phyloP scores from a whole-genome alignment of 23 tunicate species.

The Styela plicata region DNA sequence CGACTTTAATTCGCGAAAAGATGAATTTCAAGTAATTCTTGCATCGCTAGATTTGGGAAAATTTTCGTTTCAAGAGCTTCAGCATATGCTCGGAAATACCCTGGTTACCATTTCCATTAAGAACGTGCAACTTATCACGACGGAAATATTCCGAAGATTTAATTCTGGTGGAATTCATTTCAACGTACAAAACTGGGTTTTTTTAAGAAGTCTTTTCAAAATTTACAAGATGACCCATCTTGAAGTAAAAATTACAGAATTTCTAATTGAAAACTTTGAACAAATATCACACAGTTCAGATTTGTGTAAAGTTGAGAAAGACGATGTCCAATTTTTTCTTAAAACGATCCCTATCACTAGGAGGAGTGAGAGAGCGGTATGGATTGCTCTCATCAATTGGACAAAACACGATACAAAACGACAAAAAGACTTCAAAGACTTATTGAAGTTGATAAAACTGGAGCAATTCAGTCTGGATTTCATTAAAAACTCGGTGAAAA shows the following conservation, averaged over 20 bases:
- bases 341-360: background rate
- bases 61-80: background rate
- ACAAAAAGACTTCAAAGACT: background rate
- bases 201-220: background rate
- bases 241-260: background rate
- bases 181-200: background rate
- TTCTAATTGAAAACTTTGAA: background rate
- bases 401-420: background rate
- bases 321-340: background rate
- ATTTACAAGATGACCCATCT: background rate
- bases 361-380: background rate
- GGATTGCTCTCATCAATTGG: slow-evolving; percentile 9
- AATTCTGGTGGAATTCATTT: background rate
- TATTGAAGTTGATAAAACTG: background rate
- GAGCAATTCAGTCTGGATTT: background rate
- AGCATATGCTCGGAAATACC: background rate
- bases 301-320: background rate
- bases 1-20: background rate
- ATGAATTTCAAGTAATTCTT: background rate
- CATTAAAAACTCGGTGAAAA: slow-evolving; percentile 4
- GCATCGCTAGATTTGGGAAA: background rate
- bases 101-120: background rate
- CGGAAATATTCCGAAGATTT: background rate
- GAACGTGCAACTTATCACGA: background rate
- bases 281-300: background rate